These are phyloP conservation scores for Actinia equina DNA, from an alignment of 64 coral and sea anemone genomes.

Conservation along the genomic window DNA sequence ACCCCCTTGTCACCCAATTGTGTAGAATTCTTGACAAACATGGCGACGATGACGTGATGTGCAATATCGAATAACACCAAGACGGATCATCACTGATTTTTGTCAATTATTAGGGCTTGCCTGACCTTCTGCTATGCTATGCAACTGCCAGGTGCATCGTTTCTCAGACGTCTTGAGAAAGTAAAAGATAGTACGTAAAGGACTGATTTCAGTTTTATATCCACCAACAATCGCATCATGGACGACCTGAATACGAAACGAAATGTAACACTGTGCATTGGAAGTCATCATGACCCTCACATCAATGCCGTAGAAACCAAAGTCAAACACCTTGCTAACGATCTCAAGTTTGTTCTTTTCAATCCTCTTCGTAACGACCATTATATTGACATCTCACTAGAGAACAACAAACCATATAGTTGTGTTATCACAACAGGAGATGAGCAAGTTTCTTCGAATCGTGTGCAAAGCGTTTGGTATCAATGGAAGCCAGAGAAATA, in stretches of 20 bases:
- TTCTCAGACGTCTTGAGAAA: too few species aligned
- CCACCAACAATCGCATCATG: background rate
- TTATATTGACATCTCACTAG: conserved; percentile 29
- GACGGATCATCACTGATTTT: too few species aligned
- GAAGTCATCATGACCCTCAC: conserved; percentile 30
- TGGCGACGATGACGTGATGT: too few species aligned
- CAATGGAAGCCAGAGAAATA: conserved; percentile 40
- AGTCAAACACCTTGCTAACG: conserved; percentile 11
- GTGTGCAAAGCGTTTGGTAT: conserved; percentile 31
- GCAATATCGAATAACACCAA: too few species aligned
- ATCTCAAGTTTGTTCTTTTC: conserved; percentile 29
- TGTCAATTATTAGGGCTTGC: too few species aligned
- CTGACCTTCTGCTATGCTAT: too few species aligned
- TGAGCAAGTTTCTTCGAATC: conserved; percentile 14
- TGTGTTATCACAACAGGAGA: conserved; percentile 22
- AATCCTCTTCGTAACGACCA: conserved; percentile 33
- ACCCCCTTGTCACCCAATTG: too few species aligned
- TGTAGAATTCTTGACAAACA: too few species aligned
- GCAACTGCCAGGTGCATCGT: too few species aligned
- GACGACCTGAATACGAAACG: background rate
- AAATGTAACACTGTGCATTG: conserved; percentile 30
- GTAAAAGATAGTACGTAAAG: background rate
- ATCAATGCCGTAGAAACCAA: conserved; percentile 15
- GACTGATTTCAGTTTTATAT: background rate
- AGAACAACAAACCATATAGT: background rate